Percentiles rank a stretch among this genome's conserved stretches.
Conservation (phyloP, 2,113 vertebrate genomes). For the Triplophysa siluroides region DNA sequence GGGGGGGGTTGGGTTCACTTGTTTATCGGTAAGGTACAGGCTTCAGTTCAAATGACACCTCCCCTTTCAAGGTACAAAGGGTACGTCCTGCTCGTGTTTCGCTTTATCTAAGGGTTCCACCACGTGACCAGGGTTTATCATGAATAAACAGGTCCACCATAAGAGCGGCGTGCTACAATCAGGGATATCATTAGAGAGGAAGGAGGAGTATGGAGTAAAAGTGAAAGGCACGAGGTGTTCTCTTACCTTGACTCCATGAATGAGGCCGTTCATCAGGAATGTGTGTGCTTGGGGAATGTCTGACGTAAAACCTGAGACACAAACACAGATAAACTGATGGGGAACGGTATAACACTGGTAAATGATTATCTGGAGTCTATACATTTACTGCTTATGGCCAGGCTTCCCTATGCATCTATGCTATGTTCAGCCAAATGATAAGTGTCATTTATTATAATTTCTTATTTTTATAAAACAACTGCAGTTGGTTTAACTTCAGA, state of each 20-base stretch:
- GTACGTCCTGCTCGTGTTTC: neutral
- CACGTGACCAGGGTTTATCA: neutral
- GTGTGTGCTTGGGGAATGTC: conserved; percentile 92
- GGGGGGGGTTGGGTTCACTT: too few species aligned
- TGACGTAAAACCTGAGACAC: conserved; percentile 81
- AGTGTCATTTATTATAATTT: too few species aligned
- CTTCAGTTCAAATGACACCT: neutral
- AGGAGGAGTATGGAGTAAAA: neutral
- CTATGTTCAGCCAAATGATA: too few species aligned
- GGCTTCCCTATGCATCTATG: too few species aligned
- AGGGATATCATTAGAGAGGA: neutral
- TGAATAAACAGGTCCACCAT: neutral
- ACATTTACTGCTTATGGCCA: neutral
- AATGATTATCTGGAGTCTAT: neutral
- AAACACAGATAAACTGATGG: conserved; percentile 49
- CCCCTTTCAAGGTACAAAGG: neutral
- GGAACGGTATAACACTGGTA: neutral
- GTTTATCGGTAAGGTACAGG: neutral
- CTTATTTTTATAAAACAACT: too few species aligned
- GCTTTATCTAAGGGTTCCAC: neutral
- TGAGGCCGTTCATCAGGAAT: conserved; percentile 92
- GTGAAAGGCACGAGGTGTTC: neutral
- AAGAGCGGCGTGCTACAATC: neutral
- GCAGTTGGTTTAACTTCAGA: too few species aligned
- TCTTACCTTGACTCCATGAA: conserved; percentile 89